These are phyloP conservation scores for Micromussa lordhowensis DNA, from an alignment of 92 coral and sea anemone species.

Conservation along the genomic window DNA sequence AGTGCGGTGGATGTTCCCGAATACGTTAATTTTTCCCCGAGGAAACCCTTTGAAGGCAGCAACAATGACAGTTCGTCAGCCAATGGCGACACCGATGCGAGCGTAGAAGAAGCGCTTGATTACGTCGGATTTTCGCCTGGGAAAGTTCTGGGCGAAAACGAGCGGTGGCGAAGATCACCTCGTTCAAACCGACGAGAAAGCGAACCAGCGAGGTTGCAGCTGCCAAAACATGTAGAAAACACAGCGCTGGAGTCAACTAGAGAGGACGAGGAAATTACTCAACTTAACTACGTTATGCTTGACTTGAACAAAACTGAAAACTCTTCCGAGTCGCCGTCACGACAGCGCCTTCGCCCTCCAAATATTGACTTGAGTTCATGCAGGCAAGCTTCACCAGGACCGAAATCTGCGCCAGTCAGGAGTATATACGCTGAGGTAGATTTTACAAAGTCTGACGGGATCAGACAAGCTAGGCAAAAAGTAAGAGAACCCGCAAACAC, in stretches of 20 bases:
- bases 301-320: constrained; percentile 45
- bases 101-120: neutral
- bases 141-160: constrained; percentile 9
- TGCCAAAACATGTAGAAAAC: constrained; percentile 39
- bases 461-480: constrained; percentile 71
- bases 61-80: constrained; percentile 1
- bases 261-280: constrained; percentile 20
- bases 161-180: constrained; percentile 19
- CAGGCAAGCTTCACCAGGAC: constrained; percentile 35
- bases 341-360: constrained; percentile 54
- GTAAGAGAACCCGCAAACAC: constrained; percentile 48
- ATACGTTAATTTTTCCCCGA: constrained; percentile 74
- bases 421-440: constrained; percentile 82
- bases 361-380: constrained; percentile 37
- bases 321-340: constrained; percentile 26
- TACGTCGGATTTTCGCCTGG: constrained; percentile 7
- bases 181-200: constrained; percentile 67
- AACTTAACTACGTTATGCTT: constrained; percentile 63
- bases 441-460: constrained; percentile 87
- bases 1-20: constrained; percentile 63
- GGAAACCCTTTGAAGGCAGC: constrained; percentile 20
- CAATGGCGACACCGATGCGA: constrained; percentile 8
- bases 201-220: constrained; percentile 58
- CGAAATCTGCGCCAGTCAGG: constrained; percentile 66
- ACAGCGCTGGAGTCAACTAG: constrained; percentile 44